These are phyloP conservation scores for Drosophila kanekoi DNA, from an alignment of 2,888 invertebrate species.

Conservation along the genomic window DNA sequence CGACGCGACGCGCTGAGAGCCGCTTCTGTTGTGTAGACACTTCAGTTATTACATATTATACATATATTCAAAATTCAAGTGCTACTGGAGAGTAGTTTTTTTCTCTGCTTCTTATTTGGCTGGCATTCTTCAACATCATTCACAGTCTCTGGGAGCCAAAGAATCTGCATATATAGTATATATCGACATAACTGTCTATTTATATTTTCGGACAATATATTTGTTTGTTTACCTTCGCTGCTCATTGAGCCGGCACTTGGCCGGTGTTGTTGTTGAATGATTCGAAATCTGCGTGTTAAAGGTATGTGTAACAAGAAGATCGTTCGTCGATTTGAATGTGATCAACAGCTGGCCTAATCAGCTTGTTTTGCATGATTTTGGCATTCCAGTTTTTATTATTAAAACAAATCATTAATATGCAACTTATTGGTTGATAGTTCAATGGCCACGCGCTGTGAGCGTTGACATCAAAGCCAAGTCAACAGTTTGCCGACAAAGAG, in stretches of 20 bases:
- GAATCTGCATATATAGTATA: slow-evolving; percentile 49
- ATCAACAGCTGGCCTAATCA: slow-evolving; percentile 28
- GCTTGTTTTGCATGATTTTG: slow-evolving; percentile 15
- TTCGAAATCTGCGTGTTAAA: slow-evolving; percentile 57
- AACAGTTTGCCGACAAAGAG: slow-evolving; percentile 58
- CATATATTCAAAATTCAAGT: slow-evolving; percentile 73
- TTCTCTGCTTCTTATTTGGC: neutral
- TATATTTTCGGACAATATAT: slow-evolving; percentile 51
- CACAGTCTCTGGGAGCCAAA: slow-evolving; percentile 28
- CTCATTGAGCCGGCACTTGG: slow-evolving; percentile 68
- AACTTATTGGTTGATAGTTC: slow-evolving; percentile 50
- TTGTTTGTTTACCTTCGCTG: slow-evolving; percentile 66
- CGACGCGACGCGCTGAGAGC: slow-evolving; percentile 80
- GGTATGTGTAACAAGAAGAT: slow-evolving; percentile 60
- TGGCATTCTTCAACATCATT: slow-evolving; percentile 33
- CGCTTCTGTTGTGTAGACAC: slow-evolving; percentile 73
- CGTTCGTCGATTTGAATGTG: slow-evolving; percentile 60
- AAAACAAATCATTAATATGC: slow-evolving; percentile 41
- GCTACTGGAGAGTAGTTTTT: slow-evolving; percentile 65
- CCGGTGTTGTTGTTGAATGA: slow-evolving; percentile 27
- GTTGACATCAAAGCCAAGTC: slow-evolving; percentile 69
- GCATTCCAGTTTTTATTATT: neutral
- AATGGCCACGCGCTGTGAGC: slow-evolving; percentile 64
- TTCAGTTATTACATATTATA: slow-evolving; percentile 79
- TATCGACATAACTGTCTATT: slow-evolving; percentile 15